phyloP scores from a whole-genome alignment of 2,797 vertebrate species.

The Synanceia verrucosa region DNA sequence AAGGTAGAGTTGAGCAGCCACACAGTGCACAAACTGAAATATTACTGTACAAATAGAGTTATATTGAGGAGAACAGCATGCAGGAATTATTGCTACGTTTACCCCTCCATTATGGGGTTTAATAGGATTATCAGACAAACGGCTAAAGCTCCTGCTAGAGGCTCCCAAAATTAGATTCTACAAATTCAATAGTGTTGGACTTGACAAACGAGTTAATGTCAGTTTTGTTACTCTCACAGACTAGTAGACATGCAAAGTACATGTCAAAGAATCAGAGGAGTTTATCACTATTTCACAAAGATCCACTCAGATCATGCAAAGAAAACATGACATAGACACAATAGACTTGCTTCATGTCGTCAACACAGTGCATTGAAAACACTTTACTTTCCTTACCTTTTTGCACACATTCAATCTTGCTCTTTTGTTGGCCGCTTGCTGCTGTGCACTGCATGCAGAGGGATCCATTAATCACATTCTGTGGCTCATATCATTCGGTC shows the following conservation, averaged over 20 bases:
- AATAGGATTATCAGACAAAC: slow-evolving; percentile 1
- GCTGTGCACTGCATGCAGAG: background rate
- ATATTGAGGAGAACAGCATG: slow-evolving; percentile 3
- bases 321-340: too few species aligned
- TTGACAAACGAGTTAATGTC: background rate
- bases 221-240: background rate
- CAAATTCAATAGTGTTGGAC: slow-evolving; percentile 2
- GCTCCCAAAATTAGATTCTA: slow-evolving; percentile 2
- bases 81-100: slow-evolving; percentile 9
- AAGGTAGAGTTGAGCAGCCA: background rate
- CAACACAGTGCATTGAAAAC: too few species aligned
- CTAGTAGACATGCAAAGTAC: too few species aligned
- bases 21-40: slow-evolving; percentile 17
- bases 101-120: slow-evolving; percentile 16
- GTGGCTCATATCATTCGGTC: background rate
- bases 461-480: background rate
- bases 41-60: slow-evolving; percentile 16
- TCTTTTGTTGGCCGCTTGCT: background rate
- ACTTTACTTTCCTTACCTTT: too few species aligned
- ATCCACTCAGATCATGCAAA: too few species aligned
- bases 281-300: too few species aligned
- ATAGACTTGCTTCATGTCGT: too few species aligned
- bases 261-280: too few species aligned
- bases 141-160: background rate
- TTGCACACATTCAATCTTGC: too few species aligned